phyloP scores from a whole-genome alignment of 2,797 vertebrate species.

The Sitta carolinensis region DNA sequence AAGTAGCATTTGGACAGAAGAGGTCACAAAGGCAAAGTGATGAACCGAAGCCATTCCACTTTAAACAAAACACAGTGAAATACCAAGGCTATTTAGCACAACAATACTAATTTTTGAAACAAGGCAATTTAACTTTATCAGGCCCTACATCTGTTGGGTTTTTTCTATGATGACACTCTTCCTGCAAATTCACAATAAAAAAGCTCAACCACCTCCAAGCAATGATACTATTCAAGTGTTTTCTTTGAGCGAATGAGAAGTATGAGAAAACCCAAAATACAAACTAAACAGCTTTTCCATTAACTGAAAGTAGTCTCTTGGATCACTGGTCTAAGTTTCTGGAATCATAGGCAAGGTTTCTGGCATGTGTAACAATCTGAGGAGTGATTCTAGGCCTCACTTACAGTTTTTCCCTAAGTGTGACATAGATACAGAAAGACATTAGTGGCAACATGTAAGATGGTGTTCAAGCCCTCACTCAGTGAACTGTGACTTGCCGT shows the following conservation, averaged over 20 bases:
- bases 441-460: not conserved
- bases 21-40: not conserved
- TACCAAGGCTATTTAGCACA: not conserved
- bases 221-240: not conserved
- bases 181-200: not conserved
- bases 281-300: not conserved
- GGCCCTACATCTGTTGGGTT: not conserved
- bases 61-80: not conserved
- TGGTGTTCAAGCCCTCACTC: not conserved
- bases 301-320: not conserved
- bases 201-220: not conserved
- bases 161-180: not conserved
- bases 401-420: not conserved
- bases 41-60: not conserved
- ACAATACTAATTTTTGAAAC: not conserved
- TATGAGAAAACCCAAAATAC: not conserved
- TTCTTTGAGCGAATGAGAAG: not conserved
- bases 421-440: not conserved
- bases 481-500: not conserved
- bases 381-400: not conserved
- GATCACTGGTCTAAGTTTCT: not conserved
- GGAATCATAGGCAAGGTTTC: not conserved
- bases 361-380: not conserved
- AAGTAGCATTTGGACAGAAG: not conserved
- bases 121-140: not conserved